These are phyloP conservation scores for Corydoras maculifer DNA, from an alignment of 2,113 vertebrate species.

Conservation along the genomic window DNA sequence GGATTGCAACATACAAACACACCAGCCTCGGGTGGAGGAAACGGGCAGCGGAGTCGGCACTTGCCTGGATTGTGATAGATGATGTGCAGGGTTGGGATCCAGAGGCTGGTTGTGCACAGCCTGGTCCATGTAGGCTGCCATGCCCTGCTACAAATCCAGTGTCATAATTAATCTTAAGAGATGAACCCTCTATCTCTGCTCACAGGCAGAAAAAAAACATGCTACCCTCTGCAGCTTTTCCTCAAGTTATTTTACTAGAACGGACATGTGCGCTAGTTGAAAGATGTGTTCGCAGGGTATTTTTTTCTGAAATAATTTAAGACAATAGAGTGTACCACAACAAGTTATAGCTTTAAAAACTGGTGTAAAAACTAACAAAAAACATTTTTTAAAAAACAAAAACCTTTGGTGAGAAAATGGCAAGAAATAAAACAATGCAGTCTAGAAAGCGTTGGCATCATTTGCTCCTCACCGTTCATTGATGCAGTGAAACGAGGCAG, in stretches of 20 bases:
- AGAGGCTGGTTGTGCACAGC: conserved; percentile 7
- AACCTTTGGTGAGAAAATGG: too few species aligned
- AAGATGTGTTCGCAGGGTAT: background rate
- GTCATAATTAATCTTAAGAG: conserved; percentile 44
- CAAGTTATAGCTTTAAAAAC: too few species aligned
- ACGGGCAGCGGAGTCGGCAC: conserved; percentile 22
- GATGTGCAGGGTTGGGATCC: conserved; percentile 27
- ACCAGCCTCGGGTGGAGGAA: conserved; percentile 4
- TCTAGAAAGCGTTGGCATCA: too few species aligned
- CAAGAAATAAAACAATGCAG: too few species aligned
- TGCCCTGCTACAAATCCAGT: conserved; percentile 24
- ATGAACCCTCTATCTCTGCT: conserved; percentile 24
- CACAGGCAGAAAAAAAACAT: conserved; percentile 8
- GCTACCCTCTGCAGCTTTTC: conserved; percentile 37
- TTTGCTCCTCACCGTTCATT: too few species aligned
- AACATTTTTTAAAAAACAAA: too few species aligned
- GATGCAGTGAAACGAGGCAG: too few species aligned
- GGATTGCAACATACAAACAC: conserved; percentile 20
- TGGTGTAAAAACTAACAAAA: too few species aligned
- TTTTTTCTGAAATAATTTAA: too few species aligned
- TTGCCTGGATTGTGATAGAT: conserved; percentile 35
- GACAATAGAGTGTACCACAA: too few species aligned
- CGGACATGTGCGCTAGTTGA: conserved; percentile 25
- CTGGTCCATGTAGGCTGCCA: conserved; percentile 18
- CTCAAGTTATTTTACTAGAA: background rate